Conservation (phyloP, 2,888 invertebrate genomes). For the Pseudeuparius sepicola region DNA sequence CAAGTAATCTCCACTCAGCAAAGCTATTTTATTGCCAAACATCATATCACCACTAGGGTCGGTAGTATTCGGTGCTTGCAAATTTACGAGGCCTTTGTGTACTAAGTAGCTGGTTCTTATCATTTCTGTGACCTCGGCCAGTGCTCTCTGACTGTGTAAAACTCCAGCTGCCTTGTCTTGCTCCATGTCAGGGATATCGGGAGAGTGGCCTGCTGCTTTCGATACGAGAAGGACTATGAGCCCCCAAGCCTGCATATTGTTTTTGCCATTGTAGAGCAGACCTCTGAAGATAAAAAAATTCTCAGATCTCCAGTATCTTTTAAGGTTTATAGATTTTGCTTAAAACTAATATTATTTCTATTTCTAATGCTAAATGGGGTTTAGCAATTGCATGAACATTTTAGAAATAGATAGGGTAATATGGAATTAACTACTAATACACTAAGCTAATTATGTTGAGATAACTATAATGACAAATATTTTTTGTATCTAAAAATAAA, state of each 20-base stretch:
- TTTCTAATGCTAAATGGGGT: no score
- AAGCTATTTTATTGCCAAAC: constrained; percentile 90
- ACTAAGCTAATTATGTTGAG: no score
- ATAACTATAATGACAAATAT: no score
- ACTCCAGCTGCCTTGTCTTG: constrained; percentile 81
- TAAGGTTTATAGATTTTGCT: no score
- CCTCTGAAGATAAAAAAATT: constrained; percentile 47
- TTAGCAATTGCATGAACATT: no score
- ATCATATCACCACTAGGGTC: constrained; percentile 65
- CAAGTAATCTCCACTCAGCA: constrained; percentile 82
- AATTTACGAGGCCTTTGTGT: constrained; percentile 72
- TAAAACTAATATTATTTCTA: no score
- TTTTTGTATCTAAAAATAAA: no score
- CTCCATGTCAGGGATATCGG: constrained; percentile 71
- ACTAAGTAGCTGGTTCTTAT: constrained; percentile 87
- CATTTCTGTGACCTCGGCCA: constrained; percentile 79
- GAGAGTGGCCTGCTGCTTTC: constrained; percentile 80
- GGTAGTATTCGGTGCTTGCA: constrained; percentile 42
- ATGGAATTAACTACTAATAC: no score
- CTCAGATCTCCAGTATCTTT: no score
- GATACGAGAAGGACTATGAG: constrained; percentile 84
- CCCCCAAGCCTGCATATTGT: constrained; percentile 91
- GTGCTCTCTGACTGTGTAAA: constrained; percentile 71
- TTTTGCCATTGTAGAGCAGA: constrained; percentile 82
- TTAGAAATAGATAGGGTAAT: no score